Evolutionary conservation across 2,113 vertebrate species (phyloP), one percentile per base, ranked within the genome.

Genomic region (Oryzias woworae): DNA sequence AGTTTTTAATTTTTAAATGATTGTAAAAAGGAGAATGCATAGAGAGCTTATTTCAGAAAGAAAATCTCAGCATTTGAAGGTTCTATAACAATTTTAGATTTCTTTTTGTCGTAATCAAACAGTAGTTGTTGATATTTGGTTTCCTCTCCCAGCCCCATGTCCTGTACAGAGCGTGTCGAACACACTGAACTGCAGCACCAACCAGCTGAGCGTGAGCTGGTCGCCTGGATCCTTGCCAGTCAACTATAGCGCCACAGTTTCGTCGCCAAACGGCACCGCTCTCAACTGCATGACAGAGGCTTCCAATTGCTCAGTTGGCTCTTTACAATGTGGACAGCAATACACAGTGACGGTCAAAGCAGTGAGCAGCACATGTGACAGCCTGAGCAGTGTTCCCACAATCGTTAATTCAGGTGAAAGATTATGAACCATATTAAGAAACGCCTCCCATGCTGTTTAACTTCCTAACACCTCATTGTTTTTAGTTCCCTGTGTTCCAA

Each of bases 61-160:
- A 28, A 28, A 7, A 28, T 28, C 5, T 28, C 26, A 4, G 7
- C 26, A 12, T 36, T 12, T 36, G 10, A 36, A 36, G 2, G 10
- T 36, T 36, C 36, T 36, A 36, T 36, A 36, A 12, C 8, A 36
- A 36, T 2, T 12, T 36, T 36, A 36, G 10, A 36, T 36, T 36
- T 12, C 8, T 36, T 36, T 36, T 36, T 12, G 36, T 36, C 49
- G n/a, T 49, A 10, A 61, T 53, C 18, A 41, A 23, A 51, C 12
- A 31, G 7, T 6, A 16, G 6, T 26, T 52, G 14, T 3, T 7
- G 26, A 28, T 28, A 28, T 28, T 5, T 24, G 13, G 20, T 17
- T 22, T 58, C 47, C 46, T 45, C 18, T 71, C 0, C 20, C 77
- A 94, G 93, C 88, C 3, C 93, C 92, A 3, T 94, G 93, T 77